Evolutionary conservation across 1,140 invertebrate species (phyloP).

Genomic region (Drepana arcuata): DNA sequence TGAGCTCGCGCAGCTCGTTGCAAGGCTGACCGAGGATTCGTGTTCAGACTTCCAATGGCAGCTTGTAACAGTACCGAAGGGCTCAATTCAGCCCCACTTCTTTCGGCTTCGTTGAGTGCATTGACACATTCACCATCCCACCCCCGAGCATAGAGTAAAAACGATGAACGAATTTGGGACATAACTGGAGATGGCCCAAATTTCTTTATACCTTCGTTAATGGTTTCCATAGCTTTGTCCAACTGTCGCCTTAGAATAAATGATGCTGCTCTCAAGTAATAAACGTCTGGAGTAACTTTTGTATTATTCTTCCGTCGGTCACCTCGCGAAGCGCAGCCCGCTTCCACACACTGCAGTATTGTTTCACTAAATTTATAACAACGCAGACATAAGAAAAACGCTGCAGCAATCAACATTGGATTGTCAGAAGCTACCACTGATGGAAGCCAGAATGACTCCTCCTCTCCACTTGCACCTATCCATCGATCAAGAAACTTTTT

Average conservation of each 20-base stretch:
- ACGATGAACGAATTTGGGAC: slow-evolving; percentile 44
- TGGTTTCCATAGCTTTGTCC: slow-evolving; percentile 28
- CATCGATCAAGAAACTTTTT: slow-evolving; percentile 38
- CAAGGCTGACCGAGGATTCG: slow-evolving; percentile 27
- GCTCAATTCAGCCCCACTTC: slow-evolving; percentile 27
- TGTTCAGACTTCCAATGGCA: slow-evolving; percentile 30
- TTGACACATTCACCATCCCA: slow-evolving; percentile 52
- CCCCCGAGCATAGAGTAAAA: slow-evolving; percentile 27
- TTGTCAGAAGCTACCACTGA: slow-evolving; percentile 23
- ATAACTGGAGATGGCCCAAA: slow-evolving; percentile 45
- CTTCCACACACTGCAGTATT: slow-evolving; percentile 38
- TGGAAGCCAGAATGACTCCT: slow-evolving; percentile 54
- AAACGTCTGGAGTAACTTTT: slow-evolving; percentile 24
- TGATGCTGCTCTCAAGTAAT: slow-evolving; percentile 43
- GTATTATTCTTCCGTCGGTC: slow-evolving; percentile 12
- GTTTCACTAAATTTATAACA: slow-evolving; percentile 43
- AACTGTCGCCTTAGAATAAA: slow-evolving; percentile 29
- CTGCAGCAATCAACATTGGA: slow-evolving; percentile 46
- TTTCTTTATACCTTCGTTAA: slow-evolving; percentile 28
- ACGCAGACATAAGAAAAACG: slow-evolving; percentile 57
- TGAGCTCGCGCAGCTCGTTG: slow-evolving; percentile 52
- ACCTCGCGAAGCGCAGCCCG: slow-evolving; percentile 32
- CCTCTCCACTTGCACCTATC: slow-evolving; percentile 46
- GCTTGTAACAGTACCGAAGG: slow-evolving; percentile 37
- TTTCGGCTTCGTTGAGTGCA: slow-evolving; percentile 37